These are phyloP conservation scores for Hyaena hyaena DNA, from an alignment of 2,113 vertebrate genomes.

Conservation along the genomic window DNA sequence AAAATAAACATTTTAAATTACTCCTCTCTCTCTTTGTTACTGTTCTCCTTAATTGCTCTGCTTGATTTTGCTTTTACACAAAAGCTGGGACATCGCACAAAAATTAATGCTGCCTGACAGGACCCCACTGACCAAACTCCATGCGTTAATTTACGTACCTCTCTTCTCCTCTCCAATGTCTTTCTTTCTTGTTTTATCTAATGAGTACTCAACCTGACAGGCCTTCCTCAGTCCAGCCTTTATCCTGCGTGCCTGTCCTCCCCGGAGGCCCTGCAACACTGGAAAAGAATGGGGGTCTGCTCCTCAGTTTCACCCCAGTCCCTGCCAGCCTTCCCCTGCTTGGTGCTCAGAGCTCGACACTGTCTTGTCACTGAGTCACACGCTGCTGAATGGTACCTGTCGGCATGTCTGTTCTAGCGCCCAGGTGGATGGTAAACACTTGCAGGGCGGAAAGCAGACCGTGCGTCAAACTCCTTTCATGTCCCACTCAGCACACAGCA, in stretches of 20 bases:
- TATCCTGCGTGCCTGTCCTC: neutral
- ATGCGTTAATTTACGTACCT: neutral
- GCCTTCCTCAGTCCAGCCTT: neutral
- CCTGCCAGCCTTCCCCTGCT: neutral
- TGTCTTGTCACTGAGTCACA: neutral
- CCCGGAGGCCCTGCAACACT: neutral
- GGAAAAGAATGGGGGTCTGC: neutral
- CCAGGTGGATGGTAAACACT: neutral
- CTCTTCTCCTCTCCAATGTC: neutral
- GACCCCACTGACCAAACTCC: neutral
- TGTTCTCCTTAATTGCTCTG: neutral
- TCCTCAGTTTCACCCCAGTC: neutral
- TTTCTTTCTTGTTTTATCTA: neutral
- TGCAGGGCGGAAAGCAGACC: neutral
- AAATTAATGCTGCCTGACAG: neutral
- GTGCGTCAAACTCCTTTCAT: neutral
- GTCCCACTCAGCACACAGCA: neutral
- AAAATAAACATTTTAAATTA: neutral
- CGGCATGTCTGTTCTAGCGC: neutral
- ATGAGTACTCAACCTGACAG: neutral
- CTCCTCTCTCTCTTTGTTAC: neutral
- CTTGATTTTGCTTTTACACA: neutral
- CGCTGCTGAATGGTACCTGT: neutral
- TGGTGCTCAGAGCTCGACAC: neutral
- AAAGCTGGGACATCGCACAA: neutral